Percentiles rank a stretch among this genome's conserved stretches.
phyloP scores from a whole-genome alignment of 2,888 invertebrate genomes.

The Chironomus tentans region DNA sequence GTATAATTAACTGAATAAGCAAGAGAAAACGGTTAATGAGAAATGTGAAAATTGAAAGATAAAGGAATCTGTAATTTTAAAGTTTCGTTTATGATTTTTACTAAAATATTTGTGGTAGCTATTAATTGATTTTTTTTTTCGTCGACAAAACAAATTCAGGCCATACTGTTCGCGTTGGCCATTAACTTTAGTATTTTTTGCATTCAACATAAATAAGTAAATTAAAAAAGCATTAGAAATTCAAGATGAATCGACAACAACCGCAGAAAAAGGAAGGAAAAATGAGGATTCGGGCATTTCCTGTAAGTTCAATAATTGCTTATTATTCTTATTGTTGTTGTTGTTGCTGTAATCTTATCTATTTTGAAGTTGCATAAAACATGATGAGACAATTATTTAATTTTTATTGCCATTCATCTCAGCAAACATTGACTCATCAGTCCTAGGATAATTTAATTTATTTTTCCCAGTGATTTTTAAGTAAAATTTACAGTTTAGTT shows the following conservation, averaged over 20 bases:
- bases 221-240: neutral
- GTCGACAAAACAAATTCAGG: neutral
- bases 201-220: neutral
- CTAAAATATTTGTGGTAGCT: neutral
- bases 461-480: neutral
- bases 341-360: neutral
- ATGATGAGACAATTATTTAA: neutral
- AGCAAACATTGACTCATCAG: neutral
- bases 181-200: neutral
- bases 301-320: slow-evolving; percentile 58
- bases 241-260: slow-evolving; percentile 48
- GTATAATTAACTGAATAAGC: neutral
- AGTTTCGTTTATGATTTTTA: neutral
- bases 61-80: neutral
- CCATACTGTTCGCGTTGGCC: neutral
- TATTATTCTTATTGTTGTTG: neutral
- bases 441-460: neutral
- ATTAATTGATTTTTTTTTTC: neutral
- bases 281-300: slow-evolving; percentile 96
- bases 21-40: neutral
- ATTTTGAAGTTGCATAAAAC: neutral
- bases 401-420: neutral
- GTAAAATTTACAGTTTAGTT: too few relatives aligned
- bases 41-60: neutral
- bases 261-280: slow-evolving; percentile 87